Percentiles rank a stretch among this genome's conserved stretches.
These are phyloP conservation scores for Rhinoderma darwinii DNA, from an alignment of 2,113 vertebrate genomes.

Conservation along the genomic window DNA sequence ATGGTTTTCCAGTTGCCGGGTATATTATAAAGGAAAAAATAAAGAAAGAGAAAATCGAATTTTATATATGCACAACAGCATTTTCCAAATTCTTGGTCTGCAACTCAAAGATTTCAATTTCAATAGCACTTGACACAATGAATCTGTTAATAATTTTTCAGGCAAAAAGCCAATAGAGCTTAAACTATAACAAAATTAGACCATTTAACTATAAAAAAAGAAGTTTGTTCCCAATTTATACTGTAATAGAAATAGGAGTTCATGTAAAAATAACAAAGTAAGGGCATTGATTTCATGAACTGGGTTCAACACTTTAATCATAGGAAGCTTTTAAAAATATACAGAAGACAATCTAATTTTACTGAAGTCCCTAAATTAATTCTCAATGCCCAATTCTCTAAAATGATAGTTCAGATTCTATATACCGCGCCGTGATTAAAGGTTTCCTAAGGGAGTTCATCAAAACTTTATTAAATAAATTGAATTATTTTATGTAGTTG, in stretches of 20 bases:
- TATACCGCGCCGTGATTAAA: background rate
- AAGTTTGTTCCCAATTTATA: background rate
- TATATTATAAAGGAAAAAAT: no score
- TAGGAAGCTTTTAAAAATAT: conserved; percentile 20
- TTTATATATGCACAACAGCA: no score
- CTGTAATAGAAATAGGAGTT: background rate
- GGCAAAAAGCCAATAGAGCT: background rate
- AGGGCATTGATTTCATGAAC: conserved; percentile 3
- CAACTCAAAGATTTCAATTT: background rate
- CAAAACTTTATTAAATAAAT: conserved; percentile 12
- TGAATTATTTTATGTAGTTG: background rate
- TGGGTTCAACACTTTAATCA: background rate
- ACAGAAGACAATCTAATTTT: conserved; percentile 29
- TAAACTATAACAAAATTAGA: background rate
- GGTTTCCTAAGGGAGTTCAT: background rate
- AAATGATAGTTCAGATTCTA: background rate
- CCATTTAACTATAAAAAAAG: background rate
- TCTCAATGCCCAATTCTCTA: background rate
- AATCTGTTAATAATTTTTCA: background rate
- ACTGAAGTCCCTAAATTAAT: background rate
- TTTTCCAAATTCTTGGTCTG: background rate
- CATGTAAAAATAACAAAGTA: conserved; percentile 6
- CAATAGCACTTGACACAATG: background rate
- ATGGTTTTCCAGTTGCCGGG: no score
- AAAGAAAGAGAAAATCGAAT: no score